A percentile compares a stretch with the other conserved stretches of the same genome.
Evolutionary conservation across 2,888 invertebrate genomes (phyloP).

Genomic region (Agrotis segetum): DNA sequence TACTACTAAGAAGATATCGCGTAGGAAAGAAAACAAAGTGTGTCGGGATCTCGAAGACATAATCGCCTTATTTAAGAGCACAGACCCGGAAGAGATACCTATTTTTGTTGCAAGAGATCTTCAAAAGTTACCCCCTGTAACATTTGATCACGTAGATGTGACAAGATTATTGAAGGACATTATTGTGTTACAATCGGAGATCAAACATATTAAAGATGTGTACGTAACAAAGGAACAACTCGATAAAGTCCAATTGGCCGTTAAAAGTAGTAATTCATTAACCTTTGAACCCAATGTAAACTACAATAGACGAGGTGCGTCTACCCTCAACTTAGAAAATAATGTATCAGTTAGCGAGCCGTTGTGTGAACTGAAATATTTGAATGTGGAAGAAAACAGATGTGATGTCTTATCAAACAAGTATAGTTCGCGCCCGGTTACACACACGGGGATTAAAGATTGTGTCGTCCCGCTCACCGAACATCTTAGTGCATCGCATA

Average conservation of each 20-base stretch:
- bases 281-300: not conserved
- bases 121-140: not conserved
- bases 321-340: not conserved
- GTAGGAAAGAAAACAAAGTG: not conserved
- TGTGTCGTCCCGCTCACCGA: no score
- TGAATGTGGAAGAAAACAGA: not conserved
- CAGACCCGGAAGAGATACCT: not conserved
- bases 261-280: not conserved
- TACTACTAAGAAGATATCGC: not conserved
- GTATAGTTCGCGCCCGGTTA: no score
- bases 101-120: not conserved
- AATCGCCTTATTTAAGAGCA: not conserved
- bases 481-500: not conserved
- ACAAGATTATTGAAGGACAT: not conserved
- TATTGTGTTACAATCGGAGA: not conserved
- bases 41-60: not conserved
- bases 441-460: no score
- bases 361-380: not conserved
- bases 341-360: not conserved
- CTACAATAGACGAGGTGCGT: not conserved
- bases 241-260: not conserved
- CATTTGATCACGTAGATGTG: not conserved
- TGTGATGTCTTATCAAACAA: not conserved
- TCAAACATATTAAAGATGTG: not conserved
- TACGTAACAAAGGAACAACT: not conserved